phyloP scores from a whole-genome alignment of 2,797 vertebrate genomes.

The Sciurus carolinensis region DNA sequence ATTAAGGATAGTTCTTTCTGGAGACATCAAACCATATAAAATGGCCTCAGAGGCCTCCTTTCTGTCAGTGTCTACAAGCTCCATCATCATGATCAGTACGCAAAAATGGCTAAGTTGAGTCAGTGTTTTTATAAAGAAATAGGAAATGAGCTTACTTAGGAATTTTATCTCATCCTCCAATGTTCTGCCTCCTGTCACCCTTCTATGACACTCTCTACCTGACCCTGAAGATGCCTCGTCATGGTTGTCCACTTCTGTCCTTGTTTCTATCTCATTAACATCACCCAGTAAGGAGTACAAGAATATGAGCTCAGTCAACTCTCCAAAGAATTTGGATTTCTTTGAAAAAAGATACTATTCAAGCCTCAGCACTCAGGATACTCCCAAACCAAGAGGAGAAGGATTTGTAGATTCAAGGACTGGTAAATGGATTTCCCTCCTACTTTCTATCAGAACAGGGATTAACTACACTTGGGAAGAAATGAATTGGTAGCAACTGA shows the following conservation, averaged over 20 bases:
- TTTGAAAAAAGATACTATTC: neutral
- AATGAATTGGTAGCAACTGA: slow-evolving; percentile 55
- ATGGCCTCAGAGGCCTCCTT: neutral
- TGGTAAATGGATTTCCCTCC: slow-evolving; percentile 24
- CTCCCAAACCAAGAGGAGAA: neutral
- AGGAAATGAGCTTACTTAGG: neutral
- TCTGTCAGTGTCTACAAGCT: neutral
- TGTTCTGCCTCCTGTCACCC: neutral
- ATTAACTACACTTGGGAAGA: slow-evolving; percentile 33
- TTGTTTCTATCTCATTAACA: neutral
- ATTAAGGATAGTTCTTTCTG: neutral
- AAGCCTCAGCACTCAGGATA: neutral
- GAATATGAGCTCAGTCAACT: neutral
- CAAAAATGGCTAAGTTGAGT: neutral
- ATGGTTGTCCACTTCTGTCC: neutral
- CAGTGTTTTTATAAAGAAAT: slow-evolving; percentile 3
- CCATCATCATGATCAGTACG: neutral
- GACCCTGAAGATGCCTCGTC: neutral
- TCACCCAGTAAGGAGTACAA: neutral
- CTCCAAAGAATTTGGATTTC: neutral
- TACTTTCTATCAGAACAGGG: slow-evolving; percentile 40
- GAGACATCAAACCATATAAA: slow-evolving; percentile 15
- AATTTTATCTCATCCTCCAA: neutral
- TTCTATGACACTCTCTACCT: neutral
- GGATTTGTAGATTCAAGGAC: neutral